Evolutionary conservation across 2,113 vertebrate genomes (phyloP).

Genomic region (Synodontis membranacea): DNA sequence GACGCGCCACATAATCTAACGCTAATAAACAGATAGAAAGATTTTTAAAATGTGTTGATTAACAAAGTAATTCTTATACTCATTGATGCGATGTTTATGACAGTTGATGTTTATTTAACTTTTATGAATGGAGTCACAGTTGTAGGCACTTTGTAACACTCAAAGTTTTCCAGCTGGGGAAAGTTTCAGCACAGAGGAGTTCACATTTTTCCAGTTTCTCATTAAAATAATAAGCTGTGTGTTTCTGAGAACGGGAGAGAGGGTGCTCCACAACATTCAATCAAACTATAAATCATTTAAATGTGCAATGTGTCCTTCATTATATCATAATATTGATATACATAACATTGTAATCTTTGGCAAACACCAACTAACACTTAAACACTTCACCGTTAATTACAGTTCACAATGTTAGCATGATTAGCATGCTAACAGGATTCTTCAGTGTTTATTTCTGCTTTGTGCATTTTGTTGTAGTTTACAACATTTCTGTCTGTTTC

Average conservation of each 20-base stretch:
- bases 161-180: neutral
- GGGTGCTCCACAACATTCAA: neutral
- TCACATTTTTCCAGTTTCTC: no score
- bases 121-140: neutral
- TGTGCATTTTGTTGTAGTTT: neutral
- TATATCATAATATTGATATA: no score
- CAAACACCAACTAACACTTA: neutral
- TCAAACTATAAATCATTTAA: neutral
- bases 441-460: neutral
- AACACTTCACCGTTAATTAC: neutral
- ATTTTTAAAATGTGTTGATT: neutral
- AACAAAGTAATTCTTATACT: neutral
- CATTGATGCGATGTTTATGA: neutral
- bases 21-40: no score
- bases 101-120: neutral
- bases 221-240: no score
- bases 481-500: neutral
- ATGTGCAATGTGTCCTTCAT: neutral
- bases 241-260: no score
- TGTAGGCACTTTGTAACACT: neutral
- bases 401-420: neutral
- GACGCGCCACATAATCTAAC: no score
- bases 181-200: neutral
- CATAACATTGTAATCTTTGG: no score
- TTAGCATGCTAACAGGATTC: neutral